Evolutionary conservation across 2,888 invertebrate genomes (phyloP), one percentile per base, ranked within the genome.

Genomic region (Lasioglossum calceatum): DNA sequence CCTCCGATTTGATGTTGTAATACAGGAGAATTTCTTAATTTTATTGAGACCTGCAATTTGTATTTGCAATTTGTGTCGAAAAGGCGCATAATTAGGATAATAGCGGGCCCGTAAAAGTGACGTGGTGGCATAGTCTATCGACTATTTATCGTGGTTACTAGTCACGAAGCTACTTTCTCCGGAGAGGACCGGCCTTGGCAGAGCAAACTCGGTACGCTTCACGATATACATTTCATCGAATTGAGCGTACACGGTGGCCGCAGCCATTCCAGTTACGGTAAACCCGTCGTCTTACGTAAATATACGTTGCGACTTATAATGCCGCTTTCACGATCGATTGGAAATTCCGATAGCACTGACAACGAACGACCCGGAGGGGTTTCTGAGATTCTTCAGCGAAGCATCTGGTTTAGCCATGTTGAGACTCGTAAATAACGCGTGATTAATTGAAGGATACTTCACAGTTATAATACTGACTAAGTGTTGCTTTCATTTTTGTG

Each of bases 181-280:
- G 85, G 58, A 16, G 75, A 54, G 71, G 87, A 81, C 74, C 87
- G 91, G 88, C 91, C 90, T 91, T 91, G 91, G 88, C 88, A 89
- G 85, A 81, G 86, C 83, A 80, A 88, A 87, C 89, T 87, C 82
- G 87, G 82, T 85, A 84, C 81, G 78, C 86, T 88, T 89, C 79
- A 78, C 81, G 87, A 89, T 87, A 89, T 87, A 90, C 90, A 91
- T 91, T 92, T 91, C 90, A 90, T 85, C 75, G 36, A 83, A 88
- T 88, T 87, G 86, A 90, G 87, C 82, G 64, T 77, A 74, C 42
- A 23, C 36, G 73, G 54, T 64, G 72, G 19, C 67, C 61, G 32
- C 2, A 50, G 39, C 75, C 77, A 39, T 81, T 79, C 82, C 82
- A 36, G 72, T 83, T 86, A 73, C 80, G 72, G 12, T 82, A 39